phyloP scores from a whole-genome alignment of 1,140 invertebrate species.

The Rhopalosiphum maidis region DNA sequence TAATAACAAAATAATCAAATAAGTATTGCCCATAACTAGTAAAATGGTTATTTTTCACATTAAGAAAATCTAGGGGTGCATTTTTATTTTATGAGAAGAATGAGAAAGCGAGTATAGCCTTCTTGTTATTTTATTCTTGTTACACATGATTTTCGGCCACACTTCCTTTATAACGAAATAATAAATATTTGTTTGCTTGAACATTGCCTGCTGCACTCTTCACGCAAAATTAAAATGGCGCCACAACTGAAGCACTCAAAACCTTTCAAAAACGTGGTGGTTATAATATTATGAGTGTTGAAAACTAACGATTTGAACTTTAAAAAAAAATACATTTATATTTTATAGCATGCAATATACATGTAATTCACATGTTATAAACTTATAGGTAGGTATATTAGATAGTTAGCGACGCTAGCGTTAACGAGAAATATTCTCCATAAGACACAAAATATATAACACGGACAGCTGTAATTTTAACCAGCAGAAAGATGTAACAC shows the following conservation, averaged over 20 bases:
- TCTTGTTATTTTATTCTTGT: no score
- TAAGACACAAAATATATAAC: background rate
- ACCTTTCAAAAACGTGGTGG: background rate
- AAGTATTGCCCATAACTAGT: no score
- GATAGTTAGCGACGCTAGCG: background rate
- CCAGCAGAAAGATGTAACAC: background rate
- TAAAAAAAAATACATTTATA: background rate
- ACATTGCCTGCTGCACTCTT: background rate
- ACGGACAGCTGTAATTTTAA: no score
- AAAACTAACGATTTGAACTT: background rate
- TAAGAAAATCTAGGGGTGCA: background rate
- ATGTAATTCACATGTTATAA: no score
- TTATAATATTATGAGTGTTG: background rate
- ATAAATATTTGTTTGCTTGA: background rate
- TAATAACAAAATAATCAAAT: no score
- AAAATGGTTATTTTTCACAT: no score
- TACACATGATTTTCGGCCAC: no score
- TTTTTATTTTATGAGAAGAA: background rate
- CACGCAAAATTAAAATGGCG: background rate
- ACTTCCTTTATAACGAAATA: background rate
- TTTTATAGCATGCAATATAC: no score
- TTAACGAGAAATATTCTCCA: background rate
- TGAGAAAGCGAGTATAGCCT: background rate
- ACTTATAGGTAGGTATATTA: background rate
- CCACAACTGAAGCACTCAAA: background rate